Evolutionary conservation across 2,113 vertebrate genomes (phyloP).

Genomic region (Prunella fulvescens): DNA sequence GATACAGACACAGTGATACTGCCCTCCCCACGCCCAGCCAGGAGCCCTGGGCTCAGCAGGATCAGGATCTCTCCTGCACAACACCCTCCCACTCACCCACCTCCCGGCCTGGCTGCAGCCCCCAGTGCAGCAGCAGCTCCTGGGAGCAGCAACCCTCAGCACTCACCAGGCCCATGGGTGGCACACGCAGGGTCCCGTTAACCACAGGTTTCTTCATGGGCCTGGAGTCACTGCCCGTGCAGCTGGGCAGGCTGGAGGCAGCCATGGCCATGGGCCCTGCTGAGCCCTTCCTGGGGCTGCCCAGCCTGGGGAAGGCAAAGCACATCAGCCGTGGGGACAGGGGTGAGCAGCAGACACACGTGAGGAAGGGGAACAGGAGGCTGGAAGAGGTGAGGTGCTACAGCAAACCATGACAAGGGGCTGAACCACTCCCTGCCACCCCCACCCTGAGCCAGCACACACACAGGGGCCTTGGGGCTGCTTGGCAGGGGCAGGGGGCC

Average conservation of each 20-base stretch:
- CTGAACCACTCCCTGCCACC: background rate
- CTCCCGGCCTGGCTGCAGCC: background rate
- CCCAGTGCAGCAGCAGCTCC: background rate
- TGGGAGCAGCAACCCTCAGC: background rate
- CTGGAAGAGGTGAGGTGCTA: background rate
- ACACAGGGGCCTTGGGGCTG: accelerated
- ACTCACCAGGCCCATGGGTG: conserved; percentile 74
- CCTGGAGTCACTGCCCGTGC: conserved; percentile 25
- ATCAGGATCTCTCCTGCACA: background rate
- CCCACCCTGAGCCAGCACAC: accelerated
- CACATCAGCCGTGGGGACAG: accelerated
- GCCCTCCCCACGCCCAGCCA: background rate
- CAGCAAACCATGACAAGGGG: background rate
- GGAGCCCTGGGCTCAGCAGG: background rate
- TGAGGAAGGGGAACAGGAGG: background rate
- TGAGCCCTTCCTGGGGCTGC: conserved; percentile 77
- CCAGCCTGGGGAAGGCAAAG: conserved; percentile 73
- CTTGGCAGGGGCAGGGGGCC: background rate
- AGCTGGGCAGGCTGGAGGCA: conserved; percentile 49
- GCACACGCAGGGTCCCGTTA: conserved; percentile 72
- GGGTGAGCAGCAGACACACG: background rate
- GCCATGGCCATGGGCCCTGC: conserved; percentile 69
- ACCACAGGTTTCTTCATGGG: conserved; percentile 71
- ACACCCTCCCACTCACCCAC: accelerated
- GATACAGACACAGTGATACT: background rate